A percentile compares a stretch with the other conserved stretches of the same genome.
These are phyloP conservation scores for Bradypodion pumilum DNA, from an alignment of 2,797 vertebrate species.

Conservation along the genomic window DNA sequence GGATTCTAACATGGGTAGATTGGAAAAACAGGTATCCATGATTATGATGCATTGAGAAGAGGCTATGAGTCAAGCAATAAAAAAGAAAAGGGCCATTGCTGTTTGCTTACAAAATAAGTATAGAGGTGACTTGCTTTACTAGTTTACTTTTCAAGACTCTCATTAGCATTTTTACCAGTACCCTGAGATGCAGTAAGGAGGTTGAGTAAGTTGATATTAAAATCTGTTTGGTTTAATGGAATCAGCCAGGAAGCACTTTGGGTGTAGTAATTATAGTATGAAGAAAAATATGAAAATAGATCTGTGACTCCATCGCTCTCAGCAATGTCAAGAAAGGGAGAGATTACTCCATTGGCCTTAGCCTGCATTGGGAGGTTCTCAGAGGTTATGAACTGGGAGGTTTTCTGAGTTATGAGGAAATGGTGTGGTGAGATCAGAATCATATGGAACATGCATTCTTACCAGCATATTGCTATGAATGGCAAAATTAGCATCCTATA, in stretches of 20 bases:
- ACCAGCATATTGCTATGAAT: not conserved
- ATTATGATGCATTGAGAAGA: constrained; percentile 5
- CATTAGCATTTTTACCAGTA: constrained; percentile 30
- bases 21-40: accelerated
- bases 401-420: not conserved
- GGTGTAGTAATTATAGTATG: not conserved
- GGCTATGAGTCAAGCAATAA: not conserved
- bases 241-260: constrained; percentile 33
- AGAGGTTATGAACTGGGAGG: not conserved
- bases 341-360: not conserved
- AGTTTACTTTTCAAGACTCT: constrained; percentile 39
- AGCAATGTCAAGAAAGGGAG: not conserved
- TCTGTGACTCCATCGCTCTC: not conserved
- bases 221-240: constrained; percentile 33
- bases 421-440: not conserved
- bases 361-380: not conserved
- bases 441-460: not conserved
- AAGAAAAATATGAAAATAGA: constrained; percentile 59
- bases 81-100: constrained; percentile 8
- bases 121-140: constrained; percentile 21
- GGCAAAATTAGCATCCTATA: not conserved
- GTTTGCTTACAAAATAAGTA: not conserved
- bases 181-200: constrained; percentile 20
- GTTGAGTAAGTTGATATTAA: constrained; percentile 46
- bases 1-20: not conserved